Base-by-base conservation (phyloP, 2,113 vertebrate species). In the Triplophysa tibetana region DNA sequence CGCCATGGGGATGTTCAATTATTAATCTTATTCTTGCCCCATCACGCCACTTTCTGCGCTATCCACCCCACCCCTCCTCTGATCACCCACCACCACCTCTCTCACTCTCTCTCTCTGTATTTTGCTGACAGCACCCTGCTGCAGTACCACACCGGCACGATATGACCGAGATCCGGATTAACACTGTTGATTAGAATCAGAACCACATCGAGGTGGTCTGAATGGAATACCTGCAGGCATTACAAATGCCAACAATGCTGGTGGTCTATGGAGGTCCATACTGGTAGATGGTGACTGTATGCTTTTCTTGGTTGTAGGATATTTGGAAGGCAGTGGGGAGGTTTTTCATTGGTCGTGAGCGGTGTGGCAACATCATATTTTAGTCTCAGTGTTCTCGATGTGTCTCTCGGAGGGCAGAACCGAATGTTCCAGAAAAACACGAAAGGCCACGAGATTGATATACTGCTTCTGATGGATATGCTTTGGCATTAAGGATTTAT, bases 141-240 rank as follows among this genome's bases (percentile, higher is more conserved):
- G 91, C 91, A 91, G 90, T 89, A 82, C 85, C 77, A 68, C 70
- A 73, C 81, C 86, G 88, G 88, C 89, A 88, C 87, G 87, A 79
- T 78, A 86, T 81, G 74, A 86, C 81, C 82, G 81, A 78, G 80
- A 3, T 82, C 83, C 80, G 79, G 52, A 82, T 91, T 91, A 88
- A 84, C 78, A 75, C 41, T 21, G 11, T 19, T 23, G 72, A 48
- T 75, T 2, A 7, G 54, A 58, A 58, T 56, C 54, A 21, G 6
- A 58, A 21, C 8, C 54, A 58, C 2, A 58, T 2, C 2, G 12
- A 26, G n/a, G 8, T 23, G 56, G 50, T 70, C 48, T 17, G 24
- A 70, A 45, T 29, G 16, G 12, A 13, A 41, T 41, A 63, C 73
- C 60, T 50, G 73, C 41, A 6, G 58, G 58, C 16, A 75, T 45